phyloP scores from a whole-genome alignment of 2,113 vertebrate genomes.

The Tetrao urogallus region DNA sequence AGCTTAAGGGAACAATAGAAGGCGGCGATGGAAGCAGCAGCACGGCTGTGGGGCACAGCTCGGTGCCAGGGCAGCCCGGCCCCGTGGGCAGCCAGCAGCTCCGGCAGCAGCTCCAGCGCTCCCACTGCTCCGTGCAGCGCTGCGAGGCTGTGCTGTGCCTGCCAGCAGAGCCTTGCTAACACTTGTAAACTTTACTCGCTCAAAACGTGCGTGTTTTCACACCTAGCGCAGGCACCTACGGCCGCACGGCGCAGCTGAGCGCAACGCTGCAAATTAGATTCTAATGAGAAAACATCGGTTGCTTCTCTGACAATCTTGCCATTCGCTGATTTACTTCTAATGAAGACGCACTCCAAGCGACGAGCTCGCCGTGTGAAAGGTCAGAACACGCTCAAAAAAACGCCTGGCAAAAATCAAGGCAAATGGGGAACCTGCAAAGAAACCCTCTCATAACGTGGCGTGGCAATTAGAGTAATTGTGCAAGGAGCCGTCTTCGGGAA shows the following conservation, averaged over 20 bases:
- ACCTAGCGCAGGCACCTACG: constrained; percentile 70
- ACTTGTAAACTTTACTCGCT: constrained; percentile 75
- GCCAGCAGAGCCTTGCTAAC: constrained; percentile 33
- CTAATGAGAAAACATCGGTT: constrained; percentile 84
- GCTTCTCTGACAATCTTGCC: constrained; percentile 81
- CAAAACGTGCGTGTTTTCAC: constrained; percentile 70
- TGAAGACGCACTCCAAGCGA: constrained; percentile 78
- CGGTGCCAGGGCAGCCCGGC: neutral
- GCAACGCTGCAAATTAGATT: constrained; percentile 77
- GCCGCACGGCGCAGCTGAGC: constrained; percentile 74
- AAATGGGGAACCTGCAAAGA: constrained; percentile 69
- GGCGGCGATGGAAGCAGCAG: constrained; percentile 1
- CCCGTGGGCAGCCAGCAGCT: neutral
- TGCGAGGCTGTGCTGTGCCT: neutral
- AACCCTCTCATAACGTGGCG: constrained; percentile 61
- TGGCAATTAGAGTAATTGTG: constrained; percentile 86
- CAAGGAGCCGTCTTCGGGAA: constrained; percentile 79
- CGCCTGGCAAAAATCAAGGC: constrained; percentile 75
- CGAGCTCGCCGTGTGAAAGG: constrained; percentile 78
- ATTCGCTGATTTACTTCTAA: constrained; percentile 82
- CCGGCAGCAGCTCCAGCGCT: neutral
- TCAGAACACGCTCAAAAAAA: constrained; percentile 81
- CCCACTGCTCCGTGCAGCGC: neutral
- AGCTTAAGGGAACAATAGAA: constrained; percentile 67
- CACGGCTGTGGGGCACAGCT: neutral